Base-by-base conservation (phyloP, 2,888 invertebrate genomes). In the Brachyptera risi region DNA sequence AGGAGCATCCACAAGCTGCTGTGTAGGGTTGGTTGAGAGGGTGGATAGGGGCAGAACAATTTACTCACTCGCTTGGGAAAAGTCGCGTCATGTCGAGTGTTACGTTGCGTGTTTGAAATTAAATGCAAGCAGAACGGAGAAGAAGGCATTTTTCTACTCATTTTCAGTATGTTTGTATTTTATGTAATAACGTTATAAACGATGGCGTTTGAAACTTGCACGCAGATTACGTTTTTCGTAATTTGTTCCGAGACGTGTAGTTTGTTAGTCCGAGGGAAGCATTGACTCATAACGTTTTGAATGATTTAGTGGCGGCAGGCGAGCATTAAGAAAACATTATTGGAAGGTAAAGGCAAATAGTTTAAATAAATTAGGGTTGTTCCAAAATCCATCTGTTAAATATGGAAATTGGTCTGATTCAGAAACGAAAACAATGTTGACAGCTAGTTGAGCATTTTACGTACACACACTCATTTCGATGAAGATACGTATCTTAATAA, bases 61-160 rank as follows among this genome's bases (percentile, higher is more conserved):
- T 31, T 11, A 31, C 5, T 31, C n/a, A 21, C 13, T 3, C 26
- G 49, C 23, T 24, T 35, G 24, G 35, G n/a, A 21, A 27, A 17
- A 5, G 23, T 35, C 27, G 50, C 59, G 38, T 59, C 59, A 38
- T 40, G 51, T 49, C 23, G 24, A 19, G 42, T 42, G 51, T 60
- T 60, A 40, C 40, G 42, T 54, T 19, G 13, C 42, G 27, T 42
- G 60, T 54, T 60, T 51, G 17, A 51, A 50, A 59, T 59, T 40
- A 60, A 42, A 60, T 60, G 38, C 23, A 50, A 38, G 13, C 26
- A 31, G 26, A 37, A 42, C 4, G 24, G 15, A 60, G 37, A 24
- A 44, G 35, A 40, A 23, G 26, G 44, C 5, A 31, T 31, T 31
- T 31, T 31, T 31, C 31, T 31, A 5, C 31, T 11, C 11, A 11